Evolutionary conservation across 2,888 invertebrate species (phyloP).

Genomic region (Odontocolon sp.): DNA sequence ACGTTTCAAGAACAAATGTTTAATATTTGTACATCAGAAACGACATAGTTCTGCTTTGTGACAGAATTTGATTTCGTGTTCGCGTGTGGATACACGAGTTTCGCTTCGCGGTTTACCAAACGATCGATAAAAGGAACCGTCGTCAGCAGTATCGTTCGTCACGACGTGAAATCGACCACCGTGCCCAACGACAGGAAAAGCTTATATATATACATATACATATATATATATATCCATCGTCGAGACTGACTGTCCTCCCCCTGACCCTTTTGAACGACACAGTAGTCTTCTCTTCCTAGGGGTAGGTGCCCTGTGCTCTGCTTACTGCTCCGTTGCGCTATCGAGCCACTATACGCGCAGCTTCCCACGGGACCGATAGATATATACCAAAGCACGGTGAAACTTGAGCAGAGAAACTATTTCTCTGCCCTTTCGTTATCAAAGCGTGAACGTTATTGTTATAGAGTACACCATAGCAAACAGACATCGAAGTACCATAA

Average conservation of each 20-base stretch:
- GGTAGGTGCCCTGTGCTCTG: background rate
- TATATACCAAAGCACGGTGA: too few relatives aligned
- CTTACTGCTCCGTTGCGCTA: slow-evolving; percentile 57
- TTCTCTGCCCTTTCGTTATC: too few relatives aligned
- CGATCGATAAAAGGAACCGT: slow-evolving; percentile 36
- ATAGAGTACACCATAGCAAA: too few relatives aligned
- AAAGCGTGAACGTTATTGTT: too few relatives aligned
- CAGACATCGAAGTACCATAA: too few relatives aligned
- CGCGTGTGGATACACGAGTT: slow-evolving; percentile 21
- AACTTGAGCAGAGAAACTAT: too few relatives aligned
- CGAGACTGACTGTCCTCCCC: slow-evolving; percentile 24
- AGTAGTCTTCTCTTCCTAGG: background rate
- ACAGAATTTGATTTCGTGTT: background rate
- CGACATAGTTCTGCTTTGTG: background rate
- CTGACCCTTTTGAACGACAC: slow-evolving; percentile 24
- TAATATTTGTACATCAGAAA: background rate
- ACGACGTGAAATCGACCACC: slow-evolving; percentile 41
- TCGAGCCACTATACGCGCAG: slow-evolving; percentile 71
- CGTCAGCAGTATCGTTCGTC: slow-evolving; percentile 28
- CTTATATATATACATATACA: too few relatives aligned
- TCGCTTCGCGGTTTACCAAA: slow-evolving; percentile 1
- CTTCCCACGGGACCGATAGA: slow-evolving; percentile 65
- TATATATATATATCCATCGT: slow-evolving; percentile 13
- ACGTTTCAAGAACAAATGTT: too few relatives aligned
- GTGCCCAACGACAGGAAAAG: slow-evolving; percentile 26